Conservation (phyloP, 2,797 vertebrate species). For the Mus caroli region DNA sequence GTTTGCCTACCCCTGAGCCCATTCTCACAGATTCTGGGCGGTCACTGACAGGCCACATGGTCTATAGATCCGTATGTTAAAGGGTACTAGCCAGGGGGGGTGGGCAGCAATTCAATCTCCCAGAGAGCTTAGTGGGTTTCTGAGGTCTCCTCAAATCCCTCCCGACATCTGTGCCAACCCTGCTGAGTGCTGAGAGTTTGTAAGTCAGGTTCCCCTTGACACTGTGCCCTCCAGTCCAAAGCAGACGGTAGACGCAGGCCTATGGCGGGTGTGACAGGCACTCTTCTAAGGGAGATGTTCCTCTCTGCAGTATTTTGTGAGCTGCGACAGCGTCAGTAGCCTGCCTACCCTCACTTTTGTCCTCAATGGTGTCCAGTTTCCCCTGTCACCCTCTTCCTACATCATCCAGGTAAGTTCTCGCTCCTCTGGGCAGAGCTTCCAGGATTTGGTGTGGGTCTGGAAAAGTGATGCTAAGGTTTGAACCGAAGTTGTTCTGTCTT, state of each 20-base stretch:
- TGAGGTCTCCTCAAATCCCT: neutral
- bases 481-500: neutral
- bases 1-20: neutral
- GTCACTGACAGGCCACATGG: neutral
- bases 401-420: conserved; percentile 80
- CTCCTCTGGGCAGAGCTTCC: neutral
- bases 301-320: conserved; percentile 86
- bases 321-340: conserved; percentile 85
- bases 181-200: accelerated
- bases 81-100: neutral
- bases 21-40: neutral
- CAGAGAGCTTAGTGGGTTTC: neutral
- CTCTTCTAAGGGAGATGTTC: neutral
- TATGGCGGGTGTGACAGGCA: accelerated
- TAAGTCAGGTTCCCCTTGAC: neutral
- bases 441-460: accelerated
- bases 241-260: neutral
- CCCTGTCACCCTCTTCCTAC: conserved; percentile 88
- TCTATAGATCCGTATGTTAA: neutral
- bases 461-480: neutral
- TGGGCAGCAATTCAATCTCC: neutral
- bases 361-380: conserved; percentile 86
- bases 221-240: neutral
- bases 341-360: conserved; percentile 89
- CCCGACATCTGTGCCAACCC: accelerated